Base-by-base conservation (phyloP, 2,888 invertebrate genomes). In the Anoncus sp. region DNA sequence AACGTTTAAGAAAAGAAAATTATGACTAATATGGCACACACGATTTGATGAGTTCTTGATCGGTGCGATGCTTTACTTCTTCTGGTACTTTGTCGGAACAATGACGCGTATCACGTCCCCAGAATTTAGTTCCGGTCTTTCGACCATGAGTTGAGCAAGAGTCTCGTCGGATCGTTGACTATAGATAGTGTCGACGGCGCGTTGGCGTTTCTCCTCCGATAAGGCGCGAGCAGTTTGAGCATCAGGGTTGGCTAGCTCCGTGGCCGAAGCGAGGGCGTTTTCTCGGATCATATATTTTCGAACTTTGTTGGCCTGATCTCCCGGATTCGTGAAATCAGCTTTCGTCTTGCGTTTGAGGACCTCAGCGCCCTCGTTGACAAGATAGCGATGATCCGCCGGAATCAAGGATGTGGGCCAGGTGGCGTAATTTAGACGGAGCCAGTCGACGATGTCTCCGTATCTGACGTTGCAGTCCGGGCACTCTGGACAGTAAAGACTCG, bases 401-500 rank as follows among this genome's bases (percentile, higher is more conserved):
- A 75, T 16, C 16, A 60, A 12, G 14, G 43, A 45, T 0, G 69
- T n/a, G 9, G 69, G 75, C 69, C 69, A 75, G 10, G 62, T 75
- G 1, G 60, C 22, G 6, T 69, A 75, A 16, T 75, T 75, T 0
- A 69, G 55, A 0, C 66, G 31, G 1, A 74, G 31, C 53, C 62
- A 73, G 12, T 73, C 73, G 20, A 74, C 75, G 5, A 75, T 55
- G 5, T 57, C 69, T 4, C 22, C 63, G 16, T 45, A 73, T 1
- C 66, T 49, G 1, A 75, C 27, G 12, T 75, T 75, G 24, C 67
- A 75, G 24, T 75, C 70, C 1, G 71, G 70, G 9, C 75, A 76
- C 6, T 76, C 70, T 1, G 75, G 70, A 18, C 62, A 47, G 7
- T 70, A 75, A 2, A 75, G 38, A 12, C 40, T 40, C 5, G 22